Percentiles rank a stretch among this genome's conserved stretches.
phyloP scores from a whole-genome alignment of 2,888 invertebrate genomes.

The Ochropleura leucogaster region DNA sequence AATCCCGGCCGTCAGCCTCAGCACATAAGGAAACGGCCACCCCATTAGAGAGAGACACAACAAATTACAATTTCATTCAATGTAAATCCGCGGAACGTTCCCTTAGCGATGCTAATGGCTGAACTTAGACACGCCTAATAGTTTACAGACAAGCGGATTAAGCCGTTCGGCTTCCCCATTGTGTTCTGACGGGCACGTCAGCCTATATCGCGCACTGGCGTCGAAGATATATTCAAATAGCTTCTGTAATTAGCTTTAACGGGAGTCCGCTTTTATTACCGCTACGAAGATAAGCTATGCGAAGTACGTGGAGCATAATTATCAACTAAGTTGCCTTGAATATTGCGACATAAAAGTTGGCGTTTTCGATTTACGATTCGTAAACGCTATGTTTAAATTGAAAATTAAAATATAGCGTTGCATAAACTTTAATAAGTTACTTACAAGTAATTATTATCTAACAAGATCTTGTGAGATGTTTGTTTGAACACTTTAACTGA shows the following conservation, averaged over 20 bases:
- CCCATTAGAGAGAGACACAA: slow-evolving; percentile 76
- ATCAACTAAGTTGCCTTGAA: slow-evolving; percentile 55
- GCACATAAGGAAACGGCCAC: slow-evolving; percentile 79
- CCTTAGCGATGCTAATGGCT: slow-evolving; percentile 80
- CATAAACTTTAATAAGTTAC: slow-evolving; percentile 6
- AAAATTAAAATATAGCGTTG: slow-evolving; percentile 15
- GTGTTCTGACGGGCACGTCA: slow-evolving; percentile 76
- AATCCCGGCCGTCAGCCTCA: slow-evolving; percentile 65
- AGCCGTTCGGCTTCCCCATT: slow-evolving; percentile 79
- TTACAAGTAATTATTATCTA: slow-evolving; percentile 13
- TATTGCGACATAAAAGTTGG: slow-evolving; percentile 55
- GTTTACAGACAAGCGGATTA: slow-evolving; percentile 82
- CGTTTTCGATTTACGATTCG: slow-evolving; percentile 48
- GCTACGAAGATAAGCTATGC: slow-evolving; percentile 61
- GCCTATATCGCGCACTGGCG: slow-evolving; percentile 73
- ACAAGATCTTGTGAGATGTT: slow-evolving; percentile 5
- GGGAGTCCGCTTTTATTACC: slow-evolving; percentile 63
- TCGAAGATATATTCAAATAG: slow-evolving; percentile 72
- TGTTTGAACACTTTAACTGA: neutral
- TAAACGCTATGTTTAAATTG: slow-evolving; percentile 33
- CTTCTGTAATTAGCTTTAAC: slow-evolving; percentile 73
- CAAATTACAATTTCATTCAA: slow-evolving; percentile 89
- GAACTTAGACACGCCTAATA: slow-evolving; percentile 85
- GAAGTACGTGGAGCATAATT: slow-evolving; percentile 48
- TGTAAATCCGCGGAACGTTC: slow-evolving; percentile 82